These are phyloP conservation scores for Urosaurus nigricauda DNA, from an alignment of 2,797 vertebrate species.

Conservation along the genomic window DNA sequence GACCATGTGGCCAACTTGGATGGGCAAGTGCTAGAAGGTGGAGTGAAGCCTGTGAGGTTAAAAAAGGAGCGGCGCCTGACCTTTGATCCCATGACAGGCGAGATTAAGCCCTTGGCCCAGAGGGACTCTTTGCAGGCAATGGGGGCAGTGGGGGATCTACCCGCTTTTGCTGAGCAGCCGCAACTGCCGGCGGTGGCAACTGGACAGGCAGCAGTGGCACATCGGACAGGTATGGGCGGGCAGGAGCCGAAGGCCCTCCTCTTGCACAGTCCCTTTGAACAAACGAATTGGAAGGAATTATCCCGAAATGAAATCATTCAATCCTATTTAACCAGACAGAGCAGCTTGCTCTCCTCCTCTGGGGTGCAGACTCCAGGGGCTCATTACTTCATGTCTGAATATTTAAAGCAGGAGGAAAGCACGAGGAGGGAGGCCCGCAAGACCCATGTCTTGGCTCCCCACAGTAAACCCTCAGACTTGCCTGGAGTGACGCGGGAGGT, in stretches of 20 bases:
- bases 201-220: constrained; percentile 52
- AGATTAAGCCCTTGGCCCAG: constrained; percentile 85
- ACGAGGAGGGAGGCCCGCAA: constrained; percentile 82
- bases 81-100: constrained; percentile 91
- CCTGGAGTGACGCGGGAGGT: constrained; percentile 90
- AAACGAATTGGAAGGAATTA: constrained; percentile 94
- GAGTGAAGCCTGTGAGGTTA: constrained; percentile 86
- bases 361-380: constrained; percentile 86
- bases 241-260: constrained; percentile 77
- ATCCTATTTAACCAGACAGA: constrained; percentile 93
- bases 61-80: constrained; percentile 90
- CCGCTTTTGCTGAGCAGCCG: constrained; percentile 78
- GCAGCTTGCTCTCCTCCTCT: constrained; percentile 90
- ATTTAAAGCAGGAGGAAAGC: constrained; percentile 89
- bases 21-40: constrained; percentile 79
- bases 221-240: constrained; percentile 82
- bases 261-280: constrained; percentile 89
- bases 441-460: constrained; percentile 84
- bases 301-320: constrained; percentile 94
- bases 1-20: constrained; percentile 82
- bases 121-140: constrained; percentile 87
- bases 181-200: constrained; percentile 60
- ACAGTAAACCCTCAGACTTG: constrained; percentile 81
- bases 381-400: constrained; percentile 90
- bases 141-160: constrained; percentile 64